phyloP scores from a whole-genome alignment of 2,888 invertebrate genomes.

The Caenorhabditis sp. region DNA sequence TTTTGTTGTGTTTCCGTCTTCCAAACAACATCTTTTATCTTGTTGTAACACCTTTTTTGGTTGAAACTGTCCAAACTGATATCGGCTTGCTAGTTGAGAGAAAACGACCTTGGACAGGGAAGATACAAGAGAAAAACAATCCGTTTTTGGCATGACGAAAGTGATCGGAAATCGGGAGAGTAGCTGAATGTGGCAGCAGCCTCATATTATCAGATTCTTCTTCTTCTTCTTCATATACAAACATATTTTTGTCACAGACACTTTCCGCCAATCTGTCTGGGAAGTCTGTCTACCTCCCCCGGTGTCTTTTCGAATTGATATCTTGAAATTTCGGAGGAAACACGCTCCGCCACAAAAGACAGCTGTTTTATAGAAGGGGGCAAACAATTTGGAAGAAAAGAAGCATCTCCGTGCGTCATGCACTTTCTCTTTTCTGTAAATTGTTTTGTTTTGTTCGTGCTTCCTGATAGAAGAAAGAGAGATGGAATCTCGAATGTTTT shows the following conservation, averaged over 20 bases:
- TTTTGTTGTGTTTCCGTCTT: constrained; percentile 18
- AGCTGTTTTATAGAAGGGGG: constrained; percentile 50
- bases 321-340: constrained; percentile 35
- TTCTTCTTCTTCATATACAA: not conserved
- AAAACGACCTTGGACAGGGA: constrained; percentile 32
- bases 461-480: constrained; percentile 7
- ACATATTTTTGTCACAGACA: constrained; percentile 37
- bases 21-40: not conserved
- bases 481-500: constrained; percentile 1
- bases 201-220: constrained; percentile 2
- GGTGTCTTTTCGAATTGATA: constrained; percentile 11
- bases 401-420: constrained; percentile 48
- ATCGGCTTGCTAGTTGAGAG: constrained; percentile 14
- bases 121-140: constrained; percentile 7
- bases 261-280: constrained; percentile 36
- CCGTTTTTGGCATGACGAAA: constrained; percentile 32
- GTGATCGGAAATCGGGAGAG: constrained; percentile 32
- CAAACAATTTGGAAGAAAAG: constrained; percentile 40
- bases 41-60: constrained; percentile 7
- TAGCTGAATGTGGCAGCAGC: constrained; percentile 31
- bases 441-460: constrained; percentile 52
- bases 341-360: constrained; percentile 39
- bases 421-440: constrained; percentile 40
- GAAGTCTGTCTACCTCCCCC: constrained; percentile 17
- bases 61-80: constrained; percentile 46